A percentile compares a stretch with the other conserved stretches of the same genome.
Evolutionary conservation across 2,888 invertebrate species (phyloP).

Genomic region (Villa cingulata): DNA sequence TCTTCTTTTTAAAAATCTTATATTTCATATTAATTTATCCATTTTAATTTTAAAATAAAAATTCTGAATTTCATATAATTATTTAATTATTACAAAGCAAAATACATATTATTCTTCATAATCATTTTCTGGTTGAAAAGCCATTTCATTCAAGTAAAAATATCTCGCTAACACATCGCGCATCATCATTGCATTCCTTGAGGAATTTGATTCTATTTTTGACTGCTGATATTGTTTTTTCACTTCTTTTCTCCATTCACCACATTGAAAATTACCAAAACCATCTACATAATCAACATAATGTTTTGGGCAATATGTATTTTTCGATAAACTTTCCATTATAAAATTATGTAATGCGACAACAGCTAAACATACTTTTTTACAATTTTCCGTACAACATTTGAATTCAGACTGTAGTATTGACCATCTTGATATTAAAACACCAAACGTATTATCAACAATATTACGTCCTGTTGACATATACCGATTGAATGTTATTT

Average conservation of each 20-base stretch:
- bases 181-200: not conserved
- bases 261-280: not conserved
- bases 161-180: not conserved
- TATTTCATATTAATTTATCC: no score
- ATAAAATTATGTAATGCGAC: slow-evolving; percentile 1
- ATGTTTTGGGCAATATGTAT: not conserved
- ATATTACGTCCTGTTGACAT: slow-evolving; percentile 10
- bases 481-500: slow-evolving; percentile 4
- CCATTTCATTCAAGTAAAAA: not conserved
- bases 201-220: not conserved
- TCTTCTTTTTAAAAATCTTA: no score
- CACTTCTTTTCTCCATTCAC: not conserved
- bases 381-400: not conserved
- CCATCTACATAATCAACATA: not conserved
- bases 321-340: not conserved
- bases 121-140: no score
- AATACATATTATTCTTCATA: no score
- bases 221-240: not conserved
- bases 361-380: not conserved
- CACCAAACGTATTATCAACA: slow-evolving; percentile 11
- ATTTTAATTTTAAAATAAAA: no score
- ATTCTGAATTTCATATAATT: no score
- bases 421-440: slow-evolving; percentile 4
- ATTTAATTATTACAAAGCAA: no score
- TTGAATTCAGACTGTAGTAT: not conserved